A percentile compares a stretch with the other conserved stretches of the same genome.
phyloP scores from a whole-genome alignment of 1,140 invertebrate species.

The Laupala kohalensis region DNA sequence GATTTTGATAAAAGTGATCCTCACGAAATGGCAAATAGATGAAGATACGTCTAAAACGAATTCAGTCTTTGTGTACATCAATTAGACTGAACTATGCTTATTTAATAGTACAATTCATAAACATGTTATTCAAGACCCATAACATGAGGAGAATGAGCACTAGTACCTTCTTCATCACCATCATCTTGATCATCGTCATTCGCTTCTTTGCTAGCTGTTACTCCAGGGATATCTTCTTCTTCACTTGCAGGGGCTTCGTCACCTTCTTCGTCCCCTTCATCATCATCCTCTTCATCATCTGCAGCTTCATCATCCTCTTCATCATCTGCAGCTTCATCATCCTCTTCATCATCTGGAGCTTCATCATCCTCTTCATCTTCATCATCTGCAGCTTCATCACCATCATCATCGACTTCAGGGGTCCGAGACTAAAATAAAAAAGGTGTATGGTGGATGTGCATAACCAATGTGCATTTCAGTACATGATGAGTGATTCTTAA shows the following conservation, averaged over 20 bases:
- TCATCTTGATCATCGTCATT: slow-evolving; percentile 27
- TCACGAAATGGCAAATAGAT: too few species aligned
- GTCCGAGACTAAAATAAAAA: too few species aligned
- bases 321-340: slow-evolving; percentile 16
- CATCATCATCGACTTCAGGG: slow-evolving; percentile 21
- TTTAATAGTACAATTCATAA: too few species aligned
- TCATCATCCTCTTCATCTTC: slow-evolving; percentile 25
- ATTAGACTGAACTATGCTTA: neutral
- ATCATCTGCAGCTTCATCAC: slow-evolving; percentile 20
- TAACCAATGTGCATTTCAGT: too few species aligned
- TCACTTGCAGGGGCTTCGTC: slow-evolving; percentile 19
- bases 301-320: slow-evolving; percentile 25
- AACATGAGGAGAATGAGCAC: neutral
- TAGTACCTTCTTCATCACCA: slow-evolving; percentile 29
- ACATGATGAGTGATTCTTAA: too few species aligned
- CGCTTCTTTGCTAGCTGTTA: slow-evolving; percentile 24
- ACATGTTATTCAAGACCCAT: too few species aligned
- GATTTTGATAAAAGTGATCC: too few species aligned
- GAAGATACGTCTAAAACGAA: too few species aligned
- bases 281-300: slow-evolving; percentile 20
- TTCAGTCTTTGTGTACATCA: too few species aligned
- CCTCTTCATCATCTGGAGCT: slow-evolving; percentile 18
- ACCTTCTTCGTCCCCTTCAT: slow-evolving; percentile 22
- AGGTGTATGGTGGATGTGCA: too few species aligned
- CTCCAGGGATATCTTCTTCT: neutral